Base-by-base conservation (phyloP, 2,113 vertebrate genomes). In the Chitala chitala region DNA sequence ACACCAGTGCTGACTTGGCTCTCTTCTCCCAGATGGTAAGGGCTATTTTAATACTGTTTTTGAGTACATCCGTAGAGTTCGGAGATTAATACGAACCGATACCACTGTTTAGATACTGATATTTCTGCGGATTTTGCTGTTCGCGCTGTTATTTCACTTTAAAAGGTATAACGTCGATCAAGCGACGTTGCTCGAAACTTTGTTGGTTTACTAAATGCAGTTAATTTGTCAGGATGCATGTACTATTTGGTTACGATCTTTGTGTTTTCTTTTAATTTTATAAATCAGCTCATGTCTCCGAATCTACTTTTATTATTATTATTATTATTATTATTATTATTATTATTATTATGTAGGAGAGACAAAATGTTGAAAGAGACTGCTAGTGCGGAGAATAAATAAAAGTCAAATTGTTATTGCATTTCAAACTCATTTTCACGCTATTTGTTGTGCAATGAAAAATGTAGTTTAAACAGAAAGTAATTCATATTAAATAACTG, bases 1-100 rank as follows among this genome's bases (percentile, higher is more conserved):
- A 98, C 87, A 95, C 93, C 87, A 94, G 91, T 81, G 90, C 95
- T 36, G 96, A 98, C 78, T 85, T 98, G 88, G 92, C 94, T 86
- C 94, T 98, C 80, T 98, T 98, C 89, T 96, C 96, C 31, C 96
- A 98, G 85, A 96, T 98, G 95, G 96, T 98, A 90, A 96, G 94
- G 55, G 69, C 89, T 71, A 1, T 73, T 22, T 69, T 69, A 44
- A 6, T 54, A 10, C 22, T 17, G 20, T 36, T 58, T 71, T n/a
- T 53, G 29, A 44, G 38, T 48, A 24, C 68, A 4, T 31, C 44
- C 26, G 33, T 8, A 5, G 3, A 24, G 22, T 24, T 63, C 42
- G 10, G 31, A 40, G 44, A 66, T 20, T 29, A n/a, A 66, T 46
- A 24, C 40, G n/a, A 24, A 66, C 20, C 9, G 17, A 13, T 53